Evolutionary conservation across 1,140 invertebrate genomes (phyloP), one percentile per base, ranked within the genome.

Genomic region (Heliconius nattereri): DNA sequence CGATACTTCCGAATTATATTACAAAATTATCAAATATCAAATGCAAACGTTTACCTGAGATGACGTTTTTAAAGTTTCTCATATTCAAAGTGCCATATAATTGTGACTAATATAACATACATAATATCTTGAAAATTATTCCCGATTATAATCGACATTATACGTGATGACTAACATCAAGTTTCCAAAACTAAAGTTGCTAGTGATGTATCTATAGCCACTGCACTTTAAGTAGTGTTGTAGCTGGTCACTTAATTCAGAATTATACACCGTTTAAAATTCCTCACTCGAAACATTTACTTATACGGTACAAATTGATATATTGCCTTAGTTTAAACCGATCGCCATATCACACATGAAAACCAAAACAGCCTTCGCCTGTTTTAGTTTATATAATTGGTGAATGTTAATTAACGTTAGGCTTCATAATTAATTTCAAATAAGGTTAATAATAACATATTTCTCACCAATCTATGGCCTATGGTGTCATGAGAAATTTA

Each of bases 181-280:
- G 75, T 81, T 81, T 74, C 79, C 76, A 54, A 81, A 78, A 81
- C 71, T 66, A 60, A 35, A 52, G 29, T 26, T 71, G 49, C n/a
- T 49, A 76, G 35, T 66, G 49, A 79, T 73, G 74, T 75, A 76
- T 76, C 32, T 80, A 76, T 71, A 80, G 74, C 57, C 70, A 79
- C 45, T 72, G 16, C 26, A 40, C 60, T 32, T 73, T 32, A 70
- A 73, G 7, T 29, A 60, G 32, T 29, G 20, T 49, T 29, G 20
- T 49, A 26, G 49, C 37, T 66, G 49, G 54, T 23, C 40, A 66
- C 26, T 54, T 57, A 73, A 72, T 77, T 81, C 71, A 70, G 72
- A 74, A 81, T 78, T 75, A 81, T 78, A 74, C 57, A 71, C 5
- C 75, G 60, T 73, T 81, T 81, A 78, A 81, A 81, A 81, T 81